Evolutionary conservation across 2,797 vertebrate genomes (phyloP), one percentile per base, ranked within the genome.

Genomic region (Pantherophis vulpinus): DNA sequence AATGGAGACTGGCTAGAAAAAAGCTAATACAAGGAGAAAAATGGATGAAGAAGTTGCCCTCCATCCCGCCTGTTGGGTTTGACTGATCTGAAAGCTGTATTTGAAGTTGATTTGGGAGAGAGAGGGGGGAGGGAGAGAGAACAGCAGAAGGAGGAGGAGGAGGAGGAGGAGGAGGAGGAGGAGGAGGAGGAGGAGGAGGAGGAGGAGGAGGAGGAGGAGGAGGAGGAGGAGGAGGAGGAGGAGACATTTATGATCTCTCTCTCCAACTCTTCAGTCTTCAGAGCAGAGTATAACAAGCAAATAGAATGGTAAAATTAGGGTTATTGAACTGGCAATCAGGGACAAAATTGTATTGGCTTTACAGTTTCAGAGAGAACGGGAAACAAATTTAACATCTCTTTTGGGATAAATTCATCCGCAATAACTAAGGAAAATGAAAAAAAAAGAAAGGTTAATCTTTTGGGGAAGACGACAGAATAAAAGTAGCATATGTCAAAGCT

Each of bases 1-100:
- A 98, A 98, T 98, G 98, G 98, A 98, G 98, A 96, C 97, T 96
- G 96, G 97, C 97, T 97, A 98, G 91, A 97, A 98, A 42, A 97
- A 96, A 96, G 97, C 98, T 98, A 98, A 98, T 98, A 97, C 96
- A 97, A 97, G 97, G 95, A 97, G 97, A 97, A 97, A 95, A 96
- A 93, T 79, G 94, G 97, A 96, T 97, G 97, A 96, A 96, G 95
- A 97, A 97, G 97, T 96, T 97, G 95, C 97, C 96, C 97, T 97
- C 96, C 96, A 97, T 96, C 97, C 94, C 97, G 95, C 98, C 97
- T 98, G 97, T 97, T 96, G 97, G 97, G 96, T 97, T 97, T 97
- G 95, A 94, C 97, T 96, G 95, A 96, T 97, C 97, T 97, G 96
- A 97, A 98, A 97, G 95, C 97, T 97, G 97, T 96, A 98, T 98